These are phyloP conservation scores for Dromius quadrimaculatus DNA, from an alignment of 2,888 invertebrate genomes.

Conservation along the genomic window DNA sequence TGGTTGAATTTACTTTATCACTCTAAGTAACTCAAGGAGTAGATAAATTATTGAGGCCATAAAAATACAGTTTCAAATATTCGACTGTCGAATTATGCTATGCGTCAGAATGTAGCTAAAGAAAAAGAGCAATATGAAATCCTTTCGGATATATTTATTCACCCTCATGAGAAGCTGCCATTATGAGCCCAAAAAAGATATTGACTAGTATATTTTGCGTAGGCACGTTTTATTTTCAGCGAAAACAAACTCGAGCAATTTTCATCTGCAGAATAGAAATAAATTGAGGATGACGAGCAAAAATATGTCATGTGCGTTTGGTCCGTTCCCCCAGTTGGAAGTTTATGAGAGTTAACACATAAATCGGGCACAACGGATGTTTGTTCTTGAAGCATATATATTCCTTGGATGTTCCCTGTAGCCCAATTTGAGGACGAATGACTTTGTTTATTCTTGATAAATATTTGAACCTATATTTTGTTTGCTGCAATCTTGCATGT, in stretches of 20 bases:
- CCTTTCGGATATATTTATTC: slow-evolving; percentile 17
- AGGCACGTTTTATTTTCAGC: slow-evolving; percentile 40
- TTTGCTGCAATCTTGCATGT: too few relatives aligned
- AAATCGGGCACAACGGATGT: slow-evolving; percentile 5
- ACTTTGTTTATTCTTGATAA: too few relatives aligned
- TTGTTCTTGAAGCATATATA: slow-evolving; percentile 26
- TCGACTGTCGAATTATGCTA: too few relatives aligned
- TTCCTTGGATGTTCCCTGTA: slow-evolving; percentile 6
- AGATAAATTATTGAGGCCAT: too few relatives aligned
- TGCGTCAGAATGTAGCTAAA: too few relatives aligned
- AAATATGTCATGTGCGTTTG: slow-evolving; percentile 32
- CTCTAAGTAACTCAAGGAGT: too few relatives aligned
- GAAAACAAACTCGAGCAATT: slow-evolving; percentile 38
- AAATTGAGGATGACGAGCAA: slow-evolving; percentile 32
- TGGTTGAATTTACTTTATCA: too few relatives aligned
- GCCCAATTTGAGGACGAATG: slow-evolving; percentile 11
- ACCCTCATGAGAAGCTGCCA: not conserved
- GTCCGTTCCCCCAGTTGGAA: slow-evolving; percentile 6
- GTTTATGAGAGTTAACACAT: slow-evolving; percentile 31
- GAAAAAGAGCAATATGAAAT: slow-evolving; percentile 6
- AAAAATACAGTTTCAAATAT: too few relatives aligned
- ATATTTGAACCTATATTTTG: too few relatives aligned
- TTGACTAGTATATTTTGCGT: slow-evolving; percentile 25
- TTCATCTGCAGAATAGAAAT: slow-evolving; percentile 39
- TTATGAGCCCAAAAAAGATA: slow-evolving; percentile 7